Evolutionary conservation across 2,797 vertebrate genomes (phyloP), one percentile per base, ranked within the genome.

Genomic region (Karalla daura): DNA sequence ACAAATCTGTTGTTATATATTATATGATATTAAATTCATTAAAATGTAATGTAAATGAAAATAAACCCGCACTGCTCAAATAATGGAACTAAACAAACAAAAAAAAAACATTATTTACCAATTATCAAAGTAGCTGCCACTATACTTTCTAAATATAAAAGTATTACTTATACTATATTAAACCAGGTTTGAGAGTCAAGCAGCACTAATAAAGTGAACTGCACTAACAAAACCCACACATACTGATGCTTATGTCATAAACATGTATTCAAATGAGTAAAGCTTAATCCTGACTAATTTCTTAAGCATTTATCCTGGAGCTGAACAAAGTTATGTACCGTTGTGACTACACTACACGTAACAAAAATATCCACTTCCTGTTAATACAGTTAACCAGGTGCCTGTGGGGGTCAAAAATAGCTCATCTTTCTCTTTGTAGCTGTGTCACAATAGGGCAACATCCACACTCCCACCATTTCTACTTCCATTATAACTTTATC

Each of bases 401-500:
- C 58, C 68, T 68, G 70, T 18, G 8, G 72, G 68, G 80, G 80
- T 88, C 78, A 86, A 66, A 86, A 41, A 88, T 75, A 47, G 60
- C 86, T 87, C 86, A 81, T 78, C 56, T 63, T 25, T 80, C 73
- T 73, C 45, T 17, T 63, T 65, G 63, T 35, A 70, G 63, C 71
- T 18, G 47, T 70, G 83, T 81, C 82, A 76, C 83, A 76, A 69
- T 55, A 66, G 75, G 78, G 83, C 83, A 80, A 81, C 78, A 83
- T 72, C 59, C 28, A 3, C 66, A 70, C 74, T 60, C 50, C 74
- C 63, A 66, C 73, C 80, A 73, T 82, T 91, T 87, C 81, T 81
- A 81, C 83, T 78, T 80, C 90, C 81, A 91, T 91, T 91, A 90
- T 65, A 86, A 84, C 86, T 91, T 91, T 55, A 91, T 90, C 89